Conservation (phyloP, 1,140 invertebrate species). For the Penaeus vannamei region DNA sequence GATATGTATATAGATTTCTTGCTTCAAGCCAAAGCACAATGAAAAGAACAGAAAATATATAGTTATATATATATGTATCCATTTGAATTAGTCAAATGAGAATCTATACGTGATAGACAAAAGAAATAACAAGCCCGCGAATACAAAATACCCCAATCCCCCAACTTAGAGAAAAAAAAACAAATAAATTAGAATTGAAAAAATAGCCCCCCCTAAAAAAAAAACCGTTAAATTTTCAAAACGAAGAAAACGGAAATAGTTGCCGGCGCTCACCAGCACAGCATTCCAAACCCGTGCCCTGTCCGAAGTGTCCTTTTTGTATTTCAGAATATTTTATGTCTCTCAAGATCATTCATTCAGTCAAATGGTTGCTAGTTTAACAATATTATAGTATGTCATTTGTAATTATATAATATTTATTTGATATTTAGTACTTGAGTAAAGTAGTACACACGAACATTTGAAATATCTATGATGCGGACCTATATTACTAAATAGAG, state of each 20-base stretch:
- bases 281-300: constrained; percentile 55
- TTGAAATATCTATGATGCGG: too few species aligned
- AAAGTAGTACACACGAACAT: constrained; percentile 41
- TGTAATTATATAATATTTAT: constrained; percentile 50
- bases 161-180: too few species aligned
- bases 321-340: constrained; percentile 54
- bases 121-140: too few species aligned
- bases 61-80: too few species aligned
- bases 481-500: too few species aligned
- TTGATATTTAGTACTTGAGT: constrained; percentile 51
- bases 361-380: constrained; percentile 53
- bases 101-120: too few species aligned
- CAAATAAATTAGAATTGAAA: too few species aligned
- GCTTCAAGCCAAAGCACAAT: too few species aligned
- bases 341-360: constrained; percentile 53
- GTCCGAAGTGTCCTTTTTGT: constrained; percentile 63
- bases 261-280: constrained; percentile 53
- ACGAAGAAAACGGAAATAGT: background rate
- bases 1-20: too few species aligned
- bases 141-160: too few species aligned
- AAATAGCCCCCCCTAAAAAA: background rate
- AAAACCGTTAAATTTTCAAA: background rate
- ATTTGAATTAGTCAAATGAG: too few species aligned
- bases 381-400: constrained; percentile 55
- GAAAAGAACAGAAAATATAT: too few species aligned